phyloP scores from a whole-genome alignment of 2,888 invertebrate genomes.

The Heliconius charithonia region DNA sequence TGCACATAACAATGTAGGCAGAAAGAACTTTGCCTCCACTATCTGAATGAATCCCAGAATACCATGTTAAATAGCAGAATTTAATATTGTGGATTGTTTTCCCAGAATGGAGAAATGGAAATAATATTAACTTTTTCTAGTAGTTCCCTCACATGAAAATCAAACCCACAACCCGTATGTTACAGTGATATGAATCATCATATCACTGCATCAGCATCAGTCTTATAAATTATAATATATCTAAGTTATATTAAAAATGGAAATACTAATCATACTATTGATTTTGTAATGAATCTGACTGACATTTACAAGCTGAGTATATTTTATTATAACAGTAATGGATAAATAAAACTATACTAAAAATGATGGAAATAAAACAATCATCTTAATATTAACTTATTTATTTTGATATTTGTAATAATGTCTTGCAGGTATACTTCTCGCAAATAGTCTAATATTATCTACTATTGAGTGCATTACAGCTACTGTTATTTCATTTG shows the following conservation, averaged over 20 bases:
- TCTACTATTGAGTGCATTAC: slow-evolving; percentile 74
- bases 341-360: not conserved
- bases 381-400: not conserved
- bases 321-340: not conserved
- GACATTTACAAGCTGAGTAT: not conserved
- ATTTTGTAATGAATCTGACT: not conserved
- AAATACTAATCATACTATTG: no score
- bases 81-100: no score
- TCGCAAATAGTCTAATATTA: slow-evolving; percentile 72
- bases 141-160: no score
- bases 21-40: not conserved
- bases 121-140: no score
- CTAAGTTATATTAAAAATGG: no score
- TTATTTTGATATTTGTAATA: slow-evolving; percentile 63
- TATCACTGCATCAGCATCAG: no score
- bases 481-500: slow-evolving; percentile 72
- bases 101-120: no score
- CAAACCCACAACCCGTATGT: no score
- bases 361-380: not conserved
- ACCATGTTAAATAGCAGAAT: no score
- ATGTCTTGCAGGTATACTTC: slow-evolving; percentile 66
- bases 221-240: no score
- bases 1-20: not conserved
- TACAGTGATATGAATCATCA: no score
- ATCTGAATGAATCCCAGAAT: not conserved